Evolutionary conservation across 2,888 invertebrate species (phyloP).

Genomic region (Nasonia oneida): DNA sequence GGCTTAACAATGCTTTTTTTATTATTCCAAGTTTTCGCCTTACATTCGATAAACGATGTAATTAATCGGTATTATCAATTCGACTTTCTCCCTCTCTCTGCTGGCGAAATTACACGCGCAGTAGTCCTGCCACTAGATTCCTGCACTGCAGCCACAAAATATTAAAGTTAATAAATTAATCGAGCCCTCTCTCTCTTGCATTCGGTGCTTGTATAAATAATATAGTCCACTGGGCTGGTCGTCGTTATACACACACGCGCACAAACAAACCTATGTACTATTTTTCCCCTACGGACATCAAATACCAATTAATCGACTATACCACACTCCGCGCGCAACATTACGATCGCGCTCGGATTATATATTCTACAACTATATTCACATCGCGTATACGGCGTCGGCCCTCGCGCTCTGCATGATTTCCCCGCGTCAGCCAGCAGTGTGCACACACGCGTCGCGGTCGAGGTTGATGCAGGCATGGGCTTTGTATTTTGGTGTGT

Average conservation of each 20-base stretch:
- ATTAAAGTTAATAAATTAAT: constrained; percentile 49
- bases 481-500: constrained; percentile 72
- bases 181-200: constrained; percentile 1
- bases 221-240: neutral
- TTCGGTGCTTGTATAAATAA: constrained; percentile 25
- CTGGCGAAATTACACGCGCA: constrained; percentile 24
- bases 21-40: too few relatives aligned
- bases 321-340: neutral
- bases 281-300: neutral
- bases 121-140: neutral
- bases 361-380: constrained; percentile 24
- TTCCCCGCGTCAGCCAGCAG: constrained; percentile 17
- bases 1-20: too few relatives aligned
- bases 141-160: constrained; percentile 14
- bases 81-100: too few relatives aligned
- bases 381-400: neutral
- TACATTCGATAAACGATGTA: too few relatives aligned
- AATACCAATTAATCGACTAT: constrained; percentile 35
- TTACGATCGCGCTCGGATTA: constrained; percentile 18
- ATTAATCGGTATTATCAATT: too few relatives aligned
- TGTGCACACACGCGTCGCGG: neutral
- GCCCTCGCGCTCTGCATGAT: neutral
- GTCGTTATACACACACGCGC: neutral
- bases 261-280: neutral
- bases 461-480: constrained; percentile 8